Base-by-base conservation (phyloP, 2,888 invertebrate genomes). In the Drosophila atripex region DNA sequence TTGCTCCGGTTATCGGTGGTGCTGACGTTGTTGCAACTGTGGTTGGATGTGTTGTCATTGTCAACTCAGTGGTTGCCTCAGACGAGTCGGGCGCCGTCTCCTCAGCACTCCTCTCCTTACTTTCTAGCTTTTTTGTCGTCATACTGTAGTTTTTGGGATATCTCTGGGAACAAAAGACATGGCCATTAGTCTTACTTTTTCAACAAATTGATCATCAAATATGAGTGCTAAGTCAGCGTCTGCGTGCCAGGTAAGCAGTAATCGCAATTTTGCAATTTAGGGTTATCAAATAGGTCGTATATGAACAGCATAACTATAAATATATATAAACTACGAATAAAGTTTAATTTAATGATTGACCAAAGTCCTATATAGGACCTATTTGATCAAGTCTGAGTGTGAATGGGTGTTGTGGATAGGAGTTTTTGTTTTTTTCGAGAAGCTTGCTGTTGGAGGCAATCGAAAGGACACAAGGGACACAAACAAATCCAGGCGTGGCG, bases 51-150 rank as follows among this genome's bases (percentile, higher is more conserved):
- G 18, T 46, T 47, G 71, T 57, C 18, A 61, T 55, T 66, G 73
- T 63, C 56, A 70, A 56, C 55, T 73, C 69, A 59, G 66, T 41
- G 60, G 64, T 54, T 51, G 59, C 45, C 49, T 60, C 38, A 16
- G 57, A 16, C 14, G 59, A 72, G 55, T 63, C 43, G 61, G 73
- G 30, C 53, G 63, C 47, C 49, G 75, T 18, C 45, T 76, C 76
- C 63, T 66, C 68, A 5, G 43, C 45, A 16, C 35, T 47, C 21
- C 73, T 56, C 65, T 73, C 73, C 52, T 80, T 85, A 73, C 70
- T 82, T 71, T 82, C 32, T 65, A 54, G 46, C 76, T 54, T 78
- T 87, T 66, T 85, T 80, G 73, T 78, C 25, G 28, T n/a, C 41
- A 66, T 71, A 82, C 76, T 66, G 21, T 11, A 43, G 21, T 12